phyloP scores from a whole-genome alignment of 2,888 invertebrate genomes.

The Drosophila basisetae region DNA sequence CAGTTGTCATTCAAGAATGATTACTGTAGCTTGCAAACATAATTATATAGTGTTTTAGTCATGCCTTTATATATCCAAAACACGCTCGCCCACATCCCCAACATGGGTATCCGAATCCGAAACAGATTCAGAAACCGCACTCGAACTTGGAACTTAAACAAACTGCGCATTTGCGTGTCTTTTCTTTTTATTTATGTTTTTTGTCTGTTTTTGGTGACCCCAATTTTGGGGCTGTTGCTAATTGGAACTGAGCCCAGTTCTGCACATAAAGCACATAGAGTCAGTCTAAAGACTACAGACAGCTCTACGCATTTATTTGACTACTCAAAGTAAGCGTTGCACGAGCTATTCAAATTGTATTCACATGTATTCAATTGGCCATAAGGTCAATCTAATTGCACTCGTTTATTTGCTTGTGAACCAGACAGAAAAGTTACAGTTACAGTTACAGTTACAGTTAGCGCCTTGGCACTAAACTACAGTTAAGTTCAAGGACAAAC shows the following conservation, averaged over 20 bases:
- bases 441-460: background rate
- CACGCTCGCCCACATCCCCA: conserved; percentile 38
- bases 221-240: conserved; percentile 11
- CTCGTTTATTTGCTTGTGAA: conserved; percentile 35
- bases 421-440: conserved; percentile 1
- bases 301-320: conserved; percentile 18
- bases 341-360: conserved; percentile 40
- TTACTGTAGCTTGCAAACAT: background rate
- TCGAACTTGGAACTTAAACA: conserved; percentile 26
- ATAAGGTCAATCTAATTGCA: conserved; percentile 75
- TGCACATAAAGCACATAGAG: background rate
- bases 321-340: conserved; percentile 5
- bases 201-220: background rate
- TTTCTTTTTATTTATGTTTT: background rate
- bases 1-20: background rate
- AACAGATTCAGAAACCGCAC: conserved; percentile 8
- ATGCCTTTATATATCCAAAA: conserved; percentile 24
- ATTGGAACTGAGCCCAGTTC: conserved; percentile 13
- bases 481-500: conserved; percentile 48
- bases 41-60: conserved; percentile 9
- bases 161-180: conserved; percentile 59
- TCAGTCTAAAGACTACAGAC: background rate
- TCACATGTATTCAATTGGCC: conserved; percentile 62
- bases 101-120: background rate
- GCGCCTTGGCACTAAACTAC: conserved; percentile 8